Conservation (phyloP, 1,140 invertebrate species). For the Paraescarpia echinospica region DNA sequence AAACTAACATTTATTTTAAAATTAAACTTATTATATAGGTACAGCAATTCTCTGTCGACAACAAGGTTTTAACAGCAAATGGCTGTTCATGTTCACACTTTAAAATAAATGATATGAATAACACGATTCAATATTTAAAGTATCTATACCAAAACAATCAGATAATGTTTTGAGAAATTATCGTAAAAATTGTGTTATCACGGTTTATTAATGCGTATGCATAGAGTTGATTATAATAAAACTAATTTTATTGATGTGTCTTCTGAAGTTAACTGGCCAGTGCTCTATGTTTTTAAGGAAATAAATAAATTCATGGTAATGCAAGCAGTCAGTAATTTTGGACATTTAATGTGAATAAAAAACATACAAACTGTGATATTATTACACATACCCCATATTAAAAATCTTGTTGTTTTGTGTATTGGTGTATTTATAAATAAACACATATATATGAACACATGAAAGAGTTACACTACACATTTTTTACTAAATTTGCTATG, state of each 20-base stretch:
- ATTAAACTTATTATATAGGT: too few species aligned
- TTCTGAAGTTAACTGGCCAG: too few species aligned
- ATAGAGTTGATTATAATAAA: too few species aligned
- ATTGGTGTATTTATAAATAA: too few species aligned
- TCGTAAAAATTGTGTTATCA: too few species aligned
- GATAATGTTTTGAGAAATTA: too few species aligned
- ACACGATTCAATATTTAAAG: not conserved
- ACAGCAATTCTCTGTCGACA: too few species aligned
- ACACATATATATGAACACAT: too few species aligned
- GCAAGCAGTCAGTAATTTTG: not conserved
- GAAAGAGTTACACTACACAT: not conserved
- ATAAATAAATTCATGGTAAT: not conserved
- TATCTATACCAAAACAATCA: too few species aligned
- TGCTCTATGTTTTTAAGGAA: not conserved
- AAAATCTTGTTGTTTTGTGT: not conserved
- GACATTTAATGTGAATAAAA: not conserved
- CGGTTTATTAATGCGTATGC: too few species aligned
- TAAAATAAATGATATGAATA: not conserved
- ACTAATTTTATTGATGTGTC: too few species aligned
- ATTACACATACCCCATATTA: not conserved
- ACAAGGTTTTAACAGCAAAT: not conserved
- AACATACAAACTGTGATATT: not conserved
- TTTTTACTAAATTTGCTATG: not conserved
- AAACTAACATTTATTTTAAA: too few species aligned
- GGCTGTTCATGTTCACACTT: not conserved